Evolutionary conservation across 1,140 invertebrate species (phyloP), one percentile per base, ranked within the genome.

Genomic region (Drosophila simulans): DNA sequence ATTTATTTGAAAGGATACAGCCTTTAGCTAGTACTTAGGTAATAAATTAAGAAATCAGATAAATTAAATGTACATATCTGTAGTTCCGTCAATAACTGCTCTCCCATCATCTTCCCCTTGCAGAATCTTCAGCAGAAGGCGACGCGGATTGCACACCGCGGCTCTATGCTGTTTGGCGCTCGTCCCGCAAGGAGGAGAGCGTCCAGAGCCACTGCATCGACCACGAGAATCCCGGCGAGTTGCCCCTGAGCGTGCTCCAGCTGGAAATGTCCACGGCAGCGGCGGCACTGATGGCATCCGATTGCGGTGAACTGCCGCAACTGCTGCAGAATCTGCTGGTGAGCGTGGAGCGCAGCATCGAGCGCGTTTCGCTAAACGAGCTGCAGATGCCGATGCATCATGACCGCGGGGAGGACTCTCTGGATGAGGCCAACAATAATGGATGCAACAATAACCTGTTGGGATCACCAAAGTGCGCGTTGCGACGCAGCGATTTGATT

Each of bases 291-390:
- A 65, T 77, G 72, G 52, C 73, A 5, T 37, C 54, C 17, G 72
- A 76, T 43, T 46, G 73, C 56, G 92, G 93, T 27, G 94, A 94
- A 39, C 80, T 95, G 43, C 94, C 94, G 17, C 93, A 94, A 60
- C 92, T 95, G 60, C 93, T 95, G 57, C 93, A 94, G 72, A 94
- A 93, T 77, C 93, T 95, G 25, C 91, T 95, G 42, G 94, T 95
- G 20, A 94, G 94, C 51, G 94, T 95, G 22, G 95, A 95, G 89
- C 93, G 94, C n/a, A 94, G 94, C 65, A 95, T 95, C 71, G 94
- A 95, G 79, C 93, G 95, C 31, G 94, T 95, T 35, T 95, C 95
- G 27, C 82, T 95, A 25, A 95, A 95, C 84, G 94, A 95, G 74
- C 88, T 95, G 43, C 93, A 94, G 46, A 95, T 95, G 37, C 93